These are phyloP conservation scores for Trididemnum miniatum DNA, from an alignment of 23 tunicate species.

Conservation along the genomic window DNA sequence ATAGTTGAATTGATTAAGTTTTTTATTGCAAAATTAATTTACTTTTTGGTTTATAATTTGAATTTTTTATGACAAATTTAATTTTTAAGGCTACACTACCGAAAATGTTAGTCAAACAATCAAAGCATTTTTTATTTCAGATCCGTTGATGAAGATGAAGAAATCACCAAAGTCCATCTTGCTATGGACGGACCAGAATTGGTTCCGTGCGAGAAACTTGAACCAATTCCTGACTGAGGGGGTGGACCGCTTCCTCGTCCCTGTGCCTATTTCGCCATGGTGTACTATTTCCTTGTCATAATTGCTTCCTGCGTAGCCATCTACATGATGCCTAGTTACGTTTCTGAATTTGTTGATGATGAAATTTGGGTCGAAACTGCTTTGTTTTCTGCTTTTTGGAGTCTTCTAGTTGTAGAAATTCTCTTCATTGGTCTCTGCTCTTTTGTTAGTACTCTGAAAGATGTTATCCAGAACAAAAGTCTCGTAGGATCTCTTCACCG, in stretches of 20 bases:
- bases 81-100: too few species aligned
- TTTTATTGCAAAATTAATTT: too few species aligned
- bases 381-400: slow-evolving; percentile 48
- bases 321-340: slow-evolving; percentile 20
- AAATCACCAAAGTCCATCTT: neutral
- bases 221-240: slow-evolving; percentile 40
- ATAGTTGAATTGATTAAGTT: too few species aligned
- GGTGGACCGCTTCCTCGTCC: slow-evolving; percentile 49
- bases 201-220: slow-evolving; percentile 87
- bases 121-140: too few species aligned
- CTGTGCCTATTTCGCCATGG: slow-evolving; percentile 57
- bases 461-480: neutral
- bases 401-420: slow-evolving; percentile 44
- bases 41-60: too few species aligned
- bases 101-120: too few species aligned
- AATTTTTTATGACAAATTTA: too few species aligned
- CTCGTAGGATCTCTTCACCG: neutral
- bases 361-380: slow-evolving; percentile 59
- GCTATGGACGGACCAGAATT: slow-evolving; percentile 75
- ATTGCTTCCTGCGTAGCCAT: slow-evolving; percentile 8
- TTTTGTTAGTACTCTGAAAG: slow-evolving; percentile 20
- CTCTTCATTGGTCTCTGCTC: slow-evolving; percentile 25
- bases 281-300: slow-evolving; percentile 30
- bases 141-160: neutral
- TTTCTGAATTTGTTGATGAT: slow-evolving; percentile 23